Evolutionary conservation across 2,888 invertebrate species (phyloP), one percentile per base, ranked within the genome.

Genomic region (Steromphala cineraria): DNA sequence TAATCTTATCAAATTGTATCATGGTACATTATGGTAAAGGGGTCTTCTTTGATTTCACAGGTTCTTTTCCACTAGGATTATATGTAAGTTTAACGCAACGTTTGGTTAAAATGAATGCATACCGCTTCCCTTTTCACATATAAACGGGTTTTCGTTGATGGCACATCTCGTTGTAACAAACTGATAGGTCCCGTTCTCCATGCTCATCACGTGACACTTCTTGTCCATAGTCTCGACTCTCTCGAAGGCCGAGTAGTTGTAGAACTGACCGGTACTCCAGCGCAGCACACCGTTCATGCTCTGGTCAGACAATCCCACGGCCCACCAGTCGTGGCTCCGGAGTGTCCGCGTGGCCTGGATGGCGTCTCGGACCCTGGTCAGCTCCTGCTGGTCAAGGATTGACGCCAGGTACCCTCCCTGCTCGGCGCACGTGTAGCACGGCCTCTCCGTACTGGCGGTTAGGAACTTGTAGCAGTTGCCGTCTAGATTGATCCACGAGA

Each of bases 401-500:
- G 75, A 15, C n/a, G 52, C 21, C 52, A 75, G 3, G 28, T 75
- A 75, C 46, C 52, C 75, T n/a, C 75, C 75, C 8, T 52, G 52
- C 52, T 75, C n/a, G 24, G 21, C 52, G 28, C 75, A 75, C 5
- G 24, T 21, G 7, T 19, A 13, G 2, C 46, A 52, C 40, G 75
- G 75, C 21, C 15, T 52, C 28, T 46, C 53, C 10, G 21, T 53
- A 8, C 52, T 75, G 24, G 46, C 46, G 0, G 52, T 52, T 8
- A 24, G 40, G 24, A 75, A 75, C 75, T 75, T 75, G 46, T 75
- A 75, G 52, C 75, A 75, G 40, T 75, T 19, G 15, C 75, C 75
- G 10, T 75, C 24, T 19, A 75, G 19, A 24, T 52, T 75, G 4
- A 75, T 52, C 75, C 75, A 75, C 24, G 75, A 52, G 13, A 52